Base-by-base conservation (phyloP, 2,113 vertebrate genomes). In the Desmodus rotundus region DNA sequence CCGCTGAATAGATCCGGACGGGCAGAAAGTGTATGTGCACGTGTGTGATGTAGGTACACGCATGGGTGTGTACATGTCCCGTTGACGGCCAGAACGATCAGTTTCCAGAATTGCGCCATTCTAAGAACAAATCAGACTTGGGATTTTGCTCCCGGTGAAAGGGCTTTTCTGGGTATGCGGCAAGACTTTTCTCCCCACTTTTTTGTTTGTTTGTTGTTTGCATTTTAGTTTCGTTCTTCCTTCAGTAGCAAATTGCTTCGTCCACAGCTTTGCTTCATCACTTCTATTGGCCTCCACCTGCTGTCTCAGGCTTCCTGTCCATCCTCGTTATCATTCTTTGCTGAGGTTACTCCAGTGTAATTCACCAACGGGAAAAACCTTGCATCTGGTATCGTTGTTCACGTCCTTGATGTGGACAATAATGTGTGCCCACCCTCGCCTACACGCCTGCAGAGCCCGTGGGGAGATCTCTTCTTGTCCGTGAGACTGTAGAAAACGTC, bases 181-280 rank as follows among this genome's bases (percentile, higher is more conserved):
- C 54, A 72, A 33, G 76, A 28, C 33, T 89, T 1, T n/a, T 17
- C 43, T 28, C 26, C 19, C 19, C 0, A 20, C 67, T 54, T 73
- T 61, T n/a, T 20, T 0, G 5, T 5, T 54, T 17, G 15, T 20
- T 20, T 54, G 17, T 9, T 67, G 45, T 73, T 61, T 33, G 2
- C 50, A 7, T 63, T 77, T 56, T 36, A 19, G 31, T 58, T 78
- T 38, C 2, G 10, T 15, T 38, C 83, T 54, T 95, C 67, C 1
- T 97, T 95, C 47, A 52, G 58, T 80, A 92, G 95, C 78, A 84
- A 94, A 88, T 43, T 86, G 63, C 85, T 91, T 58, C 87, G 6
- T 77, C 83, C 91, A 93, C 94, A 96, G 92, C 85, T 93, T 65
- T 96, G 88, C 96, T 92, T 95, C 91, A 96, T 96, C 89, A 70